Base-by-base conservation (phyloP, 2,888 invertebrate genomes). In the Lasius fuliginosus region DNA sequence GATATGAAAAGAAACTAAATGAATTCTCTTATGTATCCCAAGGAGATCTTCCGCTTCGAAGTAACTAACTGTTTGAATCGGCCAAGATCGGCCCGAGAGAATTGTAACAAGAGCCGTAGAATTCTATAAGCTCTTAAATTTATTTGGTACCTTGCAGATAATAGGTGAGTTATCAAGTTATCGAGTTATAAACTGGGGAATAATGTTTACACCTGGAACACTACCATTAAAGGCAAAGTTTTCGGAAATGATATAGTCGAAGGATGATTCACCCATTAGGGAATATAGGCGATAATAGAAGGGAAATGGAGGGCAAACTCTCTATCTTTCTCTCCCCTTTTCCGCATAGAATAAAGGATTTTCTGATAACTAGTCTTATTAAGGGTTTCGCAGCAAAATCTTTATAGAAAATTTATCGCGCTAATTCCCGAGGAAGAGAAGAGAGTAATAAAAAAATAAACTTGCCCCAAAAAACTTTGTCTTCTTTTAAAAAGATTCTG, bases 81-180 rank as follows among this genome's bases (percentile, higher is more conserved):
- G 40, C 1, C 53, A 68, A 40, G 56, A 73, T 68, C 40, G 56
- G 56, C 60, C 68, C 56, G 71, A 81, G 75, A 33, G 30, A 46
- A 36, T 40, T 71, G 42, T 53, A 53, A 68, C 40, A 67, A 79
- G 58, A 69, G 82, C 67, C 87, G 71, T 60, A 67, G 89, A 90
- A 91, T 91, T 91, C 90, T 88, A 23, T 23, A 89, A 91, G 82
- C 82, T 85, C 83, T 89, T 89, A 90, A 85, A 91, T 88, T 88
- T 86, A 85, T 75, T 85, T 85, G 88, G 69, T 86, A 69, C 64
- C 84, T 76, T 83, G 79, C 69, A 85, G 88, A 86, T 90, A 87
- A 88, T 83, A 91, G 87, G 75, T 90, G 84, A 88, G 86, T 91
- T 90, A 88, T 87, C 87, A 84, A 88, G 86, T 84, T 86, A 89